A percentile compares a stretch with the other conserved stretches of the same genome.
These are phyloP conservation scores for Acanthopleura granulata DNA, from an alignment of 2,888 invertebrate species.

Conservation along the genomic window DNA sequence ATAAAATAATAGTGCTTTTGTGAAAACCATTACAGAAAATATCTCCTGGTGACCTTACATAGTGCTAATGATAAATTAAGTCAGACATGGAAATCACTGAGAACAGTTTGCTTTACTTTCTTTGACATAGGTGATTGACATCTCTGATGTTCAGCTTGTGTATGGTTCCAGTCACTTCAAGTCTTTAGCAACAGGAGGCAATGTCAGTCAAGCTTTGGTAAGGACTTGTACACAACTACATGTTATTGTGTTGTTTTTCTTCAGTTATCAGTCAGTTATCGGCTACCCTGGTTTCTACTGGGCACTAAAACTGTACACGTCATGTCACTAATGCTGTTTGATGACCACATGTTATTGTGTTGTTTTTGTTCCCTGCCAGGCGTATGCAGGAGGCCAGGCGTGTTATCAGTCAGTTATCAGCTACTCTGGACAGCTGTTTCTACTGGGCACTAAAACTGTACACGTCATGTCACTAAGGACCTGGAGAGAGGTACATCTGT, in stretches of 20 bases:
- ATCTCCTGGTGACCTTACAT: too few relatives aligned
- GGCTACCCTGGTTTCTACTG: too few relatives aligned
- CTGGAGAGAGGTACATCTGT: conserved; percentile 70
- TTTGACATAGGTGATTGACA: conserved; percentile 57
- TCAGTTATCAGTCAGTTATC: too few relatives aligned
- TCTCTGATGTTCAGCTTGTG: conserved; percentile 66
- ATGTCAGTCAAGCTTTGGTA: conserved; percentile 84
- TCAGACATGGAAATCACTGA: too few relatives aligned
- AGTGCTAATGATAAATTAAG: too few relatives aligned
- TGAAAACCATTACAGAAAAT: too few relatives aligned
- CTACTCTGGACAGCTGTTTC: conserved; percentile 78
- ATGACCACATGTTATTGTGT: too few relatives aligned
- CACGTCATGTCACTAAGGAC: conserved; percentile 73
- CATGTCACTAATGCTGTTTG: too few relatives aligned
- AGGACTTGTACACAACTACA: too few relatives aligned
- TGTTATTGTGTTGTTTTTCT: too few relatives aligned
- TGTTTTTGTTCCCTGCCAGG: conserved; percentile 68
- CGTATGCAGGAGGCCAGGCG: conserved; percentile 80
- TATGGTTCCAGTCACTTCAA: conserved; percentile 72
- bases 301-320: too few relatives aligned
- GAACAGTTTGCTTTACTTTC: neutral
- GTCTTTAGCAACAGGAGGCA: conserved; percentile 95
- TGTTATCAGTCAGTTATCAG: conserved; percentile 82
- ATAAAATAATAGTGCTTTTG: too few relatives aligned
- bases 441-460: conserved; percentile 79